phyloP scores from a whole-genome alignment of 2,113 vertebrate species.

The Cebus imitator region DNA sequence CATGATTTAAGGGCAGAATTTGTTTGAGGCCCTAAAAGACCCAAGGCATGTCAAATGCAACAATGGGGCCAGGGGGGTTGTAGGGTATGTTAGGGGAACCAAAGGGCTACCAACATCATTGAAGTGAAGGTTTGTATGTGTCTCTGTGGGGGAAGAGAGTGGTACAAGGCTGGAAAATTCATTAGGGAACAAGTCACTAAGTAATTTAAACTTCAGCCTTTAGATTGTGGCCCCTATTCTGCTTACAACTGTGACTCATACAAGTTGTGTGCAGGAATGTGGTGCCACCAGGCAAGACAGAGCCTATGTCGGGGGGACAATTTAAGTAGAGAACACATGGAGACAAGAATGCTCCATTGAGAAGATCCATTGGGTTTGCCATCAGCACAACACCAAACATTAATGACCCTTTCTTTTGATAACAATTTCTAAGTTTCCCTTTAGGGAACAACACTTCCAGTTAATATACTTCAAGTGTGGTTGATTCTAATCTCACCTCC shows the following conservation, averaged over 20 bases:
- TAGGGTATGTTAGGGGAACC: not conserved
- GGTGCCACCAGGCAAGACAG: not conserved
- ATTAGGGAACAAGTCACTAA: not conserved
- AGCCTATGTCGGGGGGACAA: accelerated
- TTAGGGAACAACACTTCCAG: not conserved
- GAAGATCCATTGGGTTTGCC: not conserved
- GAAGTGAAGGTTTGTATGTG: not conserved
- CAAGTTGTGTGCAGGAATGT: not conserved
- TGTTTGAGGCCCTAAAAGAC: not conserved
- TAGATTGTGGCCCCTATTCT: not conserved
- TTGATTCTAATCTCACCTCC: not conserved
- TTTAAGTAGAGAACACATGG: not conserved
- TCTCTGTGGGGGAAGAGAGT: accelerated
- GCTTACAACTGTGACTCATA: not conserved
- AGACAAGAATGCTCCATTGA: not conserved
- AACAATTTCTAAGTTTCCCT: not conserved
- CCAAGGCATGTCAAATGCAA: not conserved
- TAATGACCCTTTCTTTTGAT: not conserved
- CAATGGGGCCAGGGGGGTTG: not conserved
- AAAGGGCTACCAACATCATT: not conserved
- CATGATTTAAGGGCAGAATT: not conserved
- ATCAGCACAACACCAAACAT: not conserved
- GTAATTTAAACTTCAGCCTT: not conserved
- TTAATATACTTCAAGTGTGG: not conserved
- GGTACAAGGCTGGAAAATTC: not conserved